Conservation (phyloP, 2,797 vertebrate species). For the Phylloscopus collybita region DNA sequence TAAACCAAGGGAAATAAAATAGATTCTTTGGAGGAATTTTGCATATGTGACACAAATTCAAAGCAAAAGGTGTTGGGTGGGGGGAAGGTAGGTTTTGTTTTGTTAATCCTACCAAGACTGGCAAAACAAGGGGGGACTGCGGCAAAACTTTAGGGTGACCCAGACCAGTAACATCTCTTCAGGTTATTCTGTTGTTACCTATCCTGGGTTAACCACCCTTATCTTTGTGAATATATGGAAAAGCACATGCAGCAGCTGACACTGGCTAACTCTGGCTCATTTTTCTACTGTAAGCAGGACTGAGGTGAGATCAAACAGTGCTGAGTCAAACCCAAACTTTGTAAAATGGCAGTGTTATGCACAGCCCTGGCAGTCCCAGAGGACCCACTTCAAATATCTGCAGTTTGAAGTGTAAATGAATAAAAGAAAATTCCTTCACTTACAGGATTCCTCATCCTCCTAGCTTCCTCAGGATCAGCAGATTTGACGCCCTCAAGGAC, state of each 20-base stretch:
- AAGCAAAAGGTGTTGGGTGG: not conserved
- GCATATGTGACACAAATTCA: not conserved
- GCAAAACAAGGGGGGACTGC: not conserved
- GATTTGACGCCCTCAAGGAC: conserved; percentile 3
- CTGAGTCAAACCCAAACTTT: not conserved
- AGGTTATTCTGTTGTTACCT: not conserved
- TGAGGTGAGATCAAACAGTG: not conserved
- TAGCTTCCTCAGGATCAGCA: not conserved
- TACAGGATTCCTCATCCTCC: not conserved
- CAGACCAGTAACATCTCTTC: not conserved
- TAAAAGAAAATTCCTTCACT: not conserved
- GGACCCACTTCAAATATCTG: not conserved
- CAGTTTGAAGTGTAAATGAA: not conserved
- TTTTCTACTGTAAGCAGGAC: not conserved
- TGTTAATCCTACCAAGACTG: not conserved
- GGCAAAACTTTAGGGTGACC: not conserved
- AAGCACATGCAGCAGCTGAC: not conserved
- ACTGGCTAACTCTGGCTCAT: not conserved
- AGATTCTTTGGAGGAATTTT: not conserved
- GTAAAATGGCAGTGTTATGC: not conserved
- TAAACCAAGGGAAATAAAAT: not conserved
- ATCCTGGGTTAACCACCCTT: not conserved
- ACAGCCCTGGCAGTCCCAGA: not conserved
- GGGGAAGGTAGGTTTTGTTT: not conserved
- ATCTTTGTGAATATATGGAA: not conserved